phyloP scores from a whole-genome alignment of 2,113 vertebrate species.

The Boleophthalmus pectinirostris region DNA sequence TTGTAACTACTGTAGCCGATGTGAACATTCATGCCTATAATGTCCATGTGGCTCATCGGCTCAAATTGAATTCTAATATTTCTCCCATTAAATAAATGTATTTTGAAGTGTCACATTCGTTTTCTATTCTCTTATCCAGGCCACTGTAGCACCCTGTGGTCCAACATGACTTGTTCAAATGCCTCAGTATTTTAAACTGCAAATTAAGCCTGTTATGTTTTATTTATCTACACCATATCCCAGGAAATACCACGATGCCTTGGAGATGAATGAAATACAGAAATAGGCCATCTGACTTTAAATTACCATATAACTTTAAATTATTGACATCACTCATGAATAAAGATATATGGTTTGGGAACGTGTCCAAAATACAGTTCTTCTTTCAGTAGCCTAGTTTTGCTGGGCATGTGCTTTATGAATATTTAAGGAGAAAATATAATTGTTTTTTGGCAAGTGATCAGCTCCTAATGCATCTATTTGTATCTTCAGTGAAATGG shows the following conservation, averaged over 20 bases:
- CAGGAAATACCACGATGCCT: neutral
- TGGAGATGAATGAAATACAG: neutral
- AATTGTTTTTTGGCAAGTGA: neutral
- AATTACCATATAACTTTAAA: neutral
- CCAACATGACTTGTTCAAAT: neutral
- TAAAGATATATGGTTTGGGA: neutral
- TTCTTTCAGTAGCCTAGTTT: neutral
- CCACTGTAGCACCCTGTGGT: neutral
- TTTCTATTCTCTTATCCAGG: neutral
- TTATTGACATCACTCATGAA: neutral
- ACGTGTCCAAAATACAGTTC: neutral
- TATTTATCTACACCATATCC: neutral
- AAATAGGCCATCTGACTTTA: neutral
- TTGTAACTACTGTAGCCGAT: too few species aligned
- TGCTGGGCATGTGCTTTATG: neutral
- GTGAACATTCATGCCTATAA: too few species aligned
- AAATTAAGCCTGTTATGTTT: neutral
- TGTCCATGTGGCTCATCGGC: too few species aligned
- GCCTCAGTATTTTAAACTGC: neutral
- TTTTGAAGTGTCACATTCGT: neutral
- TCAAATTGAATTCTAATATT: neutral
- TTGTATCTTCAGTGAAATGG: neutral
- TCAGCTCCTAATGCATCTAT: neutral
- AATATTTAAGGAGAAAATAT: neutral
- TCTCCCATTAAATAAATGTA: neutral